These are phyloP conservation scores for Oophaga pumilio DNA, from an alignment of 2,113 vertebrate genomes.

Conservation along the genomic window DNA sequence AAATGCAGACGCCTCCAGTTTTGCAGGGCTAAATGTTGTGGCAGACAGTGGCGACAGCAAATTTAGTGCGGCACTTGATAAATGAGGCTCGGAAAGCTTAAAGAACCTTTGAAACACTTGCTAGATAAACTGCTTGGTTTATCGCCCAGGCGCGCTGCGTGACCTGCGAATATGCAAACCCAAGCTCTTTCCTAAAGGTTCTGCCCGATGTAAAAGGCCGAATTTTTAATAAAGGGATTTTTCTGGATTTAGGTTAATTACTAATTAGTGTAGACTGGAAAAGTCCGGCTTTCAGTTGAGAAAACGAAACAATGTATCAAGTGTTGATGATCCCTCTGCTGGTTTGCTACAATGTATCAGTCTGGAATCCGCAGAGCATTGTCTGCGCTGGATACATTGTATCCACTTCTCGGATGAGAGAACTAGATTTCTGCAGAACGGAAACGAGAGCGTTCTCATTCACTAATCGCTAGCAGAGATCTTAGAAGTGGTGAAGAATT, in stretches of 20 bases:
- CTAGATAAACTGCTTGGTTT: constrained; percentile 55
- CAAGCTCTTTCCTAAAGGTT: constrained; percentile 2
- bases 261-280: not conserved
- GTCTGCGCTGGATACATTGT: no score
- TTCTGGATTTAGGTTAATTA: not conserved
- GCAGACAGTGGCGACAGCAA: constrained; percentile 40
- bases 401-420: no score
- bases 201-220: not conserved
- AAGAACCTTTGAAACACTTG: constrained; percentile 37
- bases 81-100: constrained; percentile 44
- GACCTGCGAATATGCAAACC: constrained; percentile 51
- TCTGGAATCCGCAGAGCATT: not conserved
- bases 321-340: not conserved
- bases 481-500: not conserved
- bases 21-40: constrained; percentile 47
- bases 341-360: not conserved
- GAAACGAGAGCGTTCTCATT: not conserved
- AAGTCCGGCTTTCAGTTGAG: not conserved
- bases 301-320: not conserved
- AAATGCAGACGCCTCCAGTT: constrained; percentile 43
- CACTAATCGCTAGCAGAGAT: not conserved
- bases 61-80: constrained; percentile 52
- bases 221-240: not conserved
- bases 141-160: constrained; percentile 1
- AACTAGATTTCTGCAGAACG: no score